A percentile compares a stretch with the other conserved stretches of the same genome.
Conservation (phyloP, 1,140 invertebrate species). For the Drosophila grimshawi region DNA sequence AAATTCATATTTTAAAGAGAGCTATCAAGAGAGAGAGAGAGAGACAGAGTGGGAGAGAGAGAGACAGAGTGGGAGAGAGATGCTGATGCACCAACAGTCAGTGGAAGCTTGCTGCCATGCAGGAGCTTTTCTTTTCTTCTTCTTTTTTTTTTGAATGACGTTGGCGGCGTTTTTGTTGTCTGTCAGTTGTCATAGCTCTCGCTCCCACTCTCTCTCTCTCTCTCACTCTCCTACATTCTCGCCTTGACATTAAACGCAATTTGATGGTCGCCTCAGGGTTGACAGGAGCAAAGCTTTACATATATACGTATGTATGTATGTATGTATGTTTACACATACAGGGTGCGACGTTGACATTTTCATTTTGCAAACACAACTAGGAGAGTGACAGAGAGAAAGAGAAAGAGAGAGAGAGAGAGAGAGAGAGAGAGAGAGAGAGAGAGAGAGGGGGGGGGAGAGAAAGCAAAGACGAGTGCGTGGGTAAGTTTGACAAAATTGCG, state of each 20-base stretch:
- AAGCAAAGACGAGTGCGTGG: slow-evolving; percentile 10
- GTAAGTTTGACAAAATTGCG: slow-evolving; percentile 46
- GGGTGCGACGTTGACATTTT: slow-evolving; percentile 53
- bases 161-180: slow-evolving; percentile 24
- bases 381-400: slow-evolving; percentile 15
- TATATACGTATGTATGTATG: neutral
- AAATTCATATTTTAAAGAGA: neutral
- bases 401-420: neutral
- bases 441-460: neutral
- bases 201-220: neutral
- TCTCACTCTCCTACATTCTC: slow-evolving; percentile 4
- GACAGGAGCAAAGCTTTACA: slow-evolving; percentile 40
- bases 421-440: slow-evolving; percentile 18
- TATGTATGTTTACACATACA: slow-evolving; percentile 3
- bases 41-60: slow-evolving; percentile 1
- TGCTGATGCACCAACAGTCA: slow-evolving; percentile 8
- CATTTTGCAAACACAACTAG: slow-evolving; percentile 7
- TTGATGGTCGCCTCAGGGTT: slow-evolving; percentile 46
- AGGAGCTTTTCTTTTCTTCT: slow-evolving; percentile 37
- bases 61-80: slow-evolving; percentile 3
- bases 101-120: slow-evolving; percentile 24
- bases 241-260: slow-evolving; percentile 53
- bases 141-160: slow-evolving; percentile 12
- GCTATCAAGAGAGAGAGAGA: slow-evolving; percentile 1
- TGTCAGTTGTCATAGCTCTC: neutral